A percentile compares a stretch with the other conserved stretches of the same genome.
Conservation (phyloP, 2,797 vertebrate genomes). For the Tangara arthus region DNA sequence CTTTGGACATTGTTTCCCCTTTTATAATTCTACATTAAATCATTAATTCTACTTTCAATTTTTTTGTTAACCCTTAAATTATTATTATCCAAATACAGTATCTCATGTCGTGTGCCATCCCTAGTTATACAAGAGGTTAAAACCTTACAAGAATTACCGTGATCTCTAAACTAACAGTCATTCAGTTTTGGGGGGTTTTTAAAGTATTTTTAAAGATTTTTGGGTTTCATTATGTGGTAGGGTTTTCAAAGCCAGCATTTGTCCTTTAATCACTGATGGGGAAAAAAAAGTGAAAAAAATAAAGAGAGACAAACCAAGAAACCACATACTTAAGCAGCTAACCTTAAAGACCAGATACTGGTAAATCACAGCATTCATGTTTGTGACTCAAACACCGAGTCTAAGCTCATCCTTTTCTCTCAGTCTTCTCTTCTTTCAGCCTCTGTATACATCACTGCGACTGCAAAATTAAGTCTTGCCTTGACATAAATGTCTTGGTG, state of each 20-base stretch:
- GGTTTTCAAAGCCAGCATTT: background rate
- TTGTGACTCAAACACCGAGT: background rate
- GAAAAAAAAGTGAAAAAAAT: background rate
- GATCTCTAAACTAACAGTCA: background rate
- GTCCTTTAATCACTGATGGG: background rate
- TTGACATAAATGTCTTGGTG: background rate
- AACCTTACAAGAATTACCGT: background rate
- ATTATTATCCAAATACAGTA: background rate
- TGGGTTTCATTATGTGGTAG: background rate
- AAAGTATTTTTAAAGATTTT: background rate
- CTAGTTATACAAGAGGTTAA: background rate
- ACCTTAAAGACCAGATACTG: background rate
- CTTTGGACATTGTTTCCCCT: background rate
- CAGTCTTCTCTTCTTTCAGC: background rate
- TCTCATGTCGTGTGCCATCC: background rate
- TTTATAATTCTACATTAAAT: background rate
- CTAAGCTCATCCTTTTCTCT: background rate
- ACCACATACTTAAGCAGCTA: background rate
- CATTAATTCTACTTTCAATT: background rate
- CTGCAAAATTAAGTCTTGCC: background rate
- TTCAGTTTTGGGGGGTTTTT: background rate
- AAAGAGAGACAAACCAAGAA: background rate
- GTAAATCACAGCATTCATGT: background rate
- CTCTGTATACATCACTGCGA: background rate
- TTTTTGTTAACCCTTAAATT: background rate